Conservation (phyloP, 2,113 vertebrate species). For the Thomomys bottae region DNA sequence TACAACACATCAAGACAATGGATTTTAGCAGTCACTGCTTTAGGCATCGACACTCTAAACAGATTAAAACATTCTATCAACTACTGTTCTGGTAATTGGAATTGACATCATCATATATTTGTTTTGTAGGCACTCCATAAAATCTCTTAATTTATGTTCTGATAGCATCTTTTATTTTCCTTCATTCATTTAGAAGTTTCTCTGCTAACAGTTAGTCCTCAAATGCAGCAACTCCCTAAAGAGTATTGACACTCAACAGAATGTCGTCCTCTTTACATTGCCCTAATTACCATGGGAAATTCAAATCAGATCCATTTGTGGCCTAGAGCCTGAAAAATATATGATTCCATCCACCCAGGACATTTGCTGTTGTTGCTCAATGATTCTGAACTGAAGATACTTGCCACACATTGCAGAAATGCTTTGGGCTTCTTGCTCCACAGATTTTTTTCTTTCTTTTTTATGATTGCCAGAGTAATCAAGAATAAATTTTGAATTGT, state of each 20-base stretch:
- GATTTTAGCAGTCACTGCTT: background rate
- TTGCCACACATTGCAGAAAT: background rate
- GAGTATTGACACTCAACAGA: background rate
- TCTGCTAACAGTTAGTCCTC: conserved; percentile 13
- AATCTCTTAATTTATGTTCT: conserved; percentile 19
- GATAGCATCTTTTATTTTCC: conserved; percentile 51
- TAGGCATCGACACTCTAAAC: background rate
- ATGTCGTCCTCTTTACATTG: conserved; percentile 33
- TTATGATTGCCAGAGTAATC: background rate
- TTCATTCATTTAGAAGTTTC: conserved; percentile 1
- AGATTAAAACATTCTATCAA: conserved; percentile 18
- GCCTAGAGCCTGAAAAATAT: background rate
- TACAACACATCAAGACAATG: background rate
- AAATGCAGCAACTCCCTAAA: conserved; percentile 17
- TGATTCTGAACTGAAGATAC: background rate
- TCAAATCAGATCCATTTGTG: background rate
- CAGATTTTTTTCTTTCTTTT: conserved; percentile 21
- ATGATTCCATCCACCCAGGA: background rate
- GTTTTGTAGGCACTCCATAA: background rate
- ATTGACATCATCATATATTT: conserved; percentile 25
- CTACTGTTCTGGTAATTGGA: conserved; percentile 28
- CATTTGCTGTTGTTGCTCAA: background rate
- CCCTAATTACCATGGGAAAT: conserved; percentile 43
- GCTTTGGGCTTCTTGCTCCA: background rate
- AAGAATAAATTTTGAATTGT: conserved; percentile 13